Conservation (phyloP, 2,113 vertebrate species). For the Dipodomys stephensi region DNA sequence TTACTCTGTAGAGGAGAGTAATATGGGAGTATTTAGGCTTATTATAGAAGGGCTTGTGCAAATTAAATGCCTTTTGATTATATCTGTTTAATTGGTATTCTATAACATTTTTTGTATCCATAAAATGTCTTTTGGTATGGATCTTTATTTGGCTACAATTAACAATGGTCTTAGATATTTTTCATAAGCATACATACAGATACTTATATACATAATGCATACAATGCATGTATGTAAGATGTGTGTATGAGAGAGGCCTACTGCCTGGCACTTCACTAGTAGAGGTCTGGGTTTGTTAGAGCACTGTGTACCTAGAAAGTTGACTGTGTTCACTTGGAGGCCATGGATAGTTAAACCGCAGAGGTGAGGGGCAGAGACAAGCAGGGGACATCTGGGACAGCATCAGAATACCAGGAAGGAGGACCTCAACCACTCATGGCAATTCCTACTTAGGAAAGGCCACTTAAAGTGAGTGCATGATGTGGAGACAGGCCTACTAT, state of each 20-base stretch:
- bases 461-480: neutral
- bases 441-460: neutral
- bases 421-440: neutral
- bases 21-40: neutral
- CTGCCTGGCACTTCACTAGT: neutral
- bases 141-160: neutral
- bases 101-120: neutral
- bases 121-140: neutral
- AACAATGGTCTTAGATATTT: neutral
- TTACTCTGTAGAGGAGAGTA: too few relatives aligned
- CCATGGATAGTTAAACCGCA: rapidly evolving
- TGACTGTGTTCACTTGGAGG: neutral
- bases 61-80: neutral
- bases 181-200: too few relatives aligned
- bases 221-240: neutral
- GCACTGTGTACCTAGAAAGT: neutral
- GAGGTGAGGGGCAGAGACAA: too few relatives aligned
- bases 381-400: neutral
- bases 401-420: neutral
- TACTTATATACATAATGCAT: too few relatives aligned
- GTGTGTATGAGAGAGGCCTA: neutral
- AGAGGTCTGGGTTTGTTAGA: neutral
- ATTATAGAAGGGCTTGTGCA: neutral
- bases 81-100: neutral
- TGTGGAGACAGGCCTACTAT: neutral